Evolutionary conservation across 2,888 invertebrate species (phyloP).

Genomic region (Allacma fusca): DNA sequence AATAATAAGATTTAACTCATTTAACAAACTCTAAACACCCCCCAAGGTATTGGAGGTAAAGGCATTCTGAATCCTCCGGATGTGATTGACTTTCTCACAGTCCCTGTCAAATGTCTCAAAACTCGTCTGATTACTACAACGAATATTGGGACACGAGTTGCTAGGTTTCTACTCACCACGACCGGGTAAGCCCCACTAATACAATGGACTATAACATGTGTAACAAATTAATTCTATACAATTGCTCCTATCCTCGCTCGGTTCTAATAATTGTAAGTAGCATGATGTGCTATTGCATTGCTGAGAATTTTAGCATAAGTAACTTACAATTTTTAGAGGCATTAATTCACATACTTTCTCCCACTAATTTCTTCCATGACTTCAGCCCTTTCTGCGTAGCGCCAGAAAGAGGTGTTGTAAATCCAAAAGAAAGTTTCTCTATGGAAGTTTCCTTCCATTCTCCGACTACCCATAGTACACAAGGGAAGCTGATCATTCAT

Average conservation of each 20-base stretch:
- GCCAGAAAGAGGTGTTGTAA: slow-evolving; percentile 53
- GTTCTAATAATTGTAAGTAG: no score
- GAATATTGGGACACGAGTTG: slow-evolving; percentile 52
- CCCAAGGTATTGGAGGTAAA: slow-evolving; percentile 51
- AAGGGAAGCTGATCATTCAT: slow-evolving; percentile 52
- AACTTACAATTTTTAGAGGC: no score
- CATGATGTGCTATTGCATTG: no score
- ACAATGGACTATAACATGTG: no score
- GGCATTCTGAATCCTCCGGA: slow-evolving; percentile 56
- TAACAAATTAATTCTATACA: no score
- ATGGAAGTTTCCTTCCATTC: slow-evolving; percentile 52
- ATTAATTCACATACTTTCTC: no score
- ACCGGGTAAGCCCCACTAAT: slow-evolving; percentile 47
- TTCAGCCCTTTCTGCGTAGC: slow-evolving; percentile 52
- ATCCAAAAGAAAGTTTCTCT: slow-evolving; percentile 49
- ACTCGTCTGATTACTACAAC: slow-evolving; percentile 44
- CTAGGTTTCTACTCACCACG: slow-evolving; percentile 47
- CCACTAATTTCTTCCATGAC: background rate
- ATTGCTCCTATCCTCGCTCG: no score
- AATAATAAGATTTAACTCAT: no score
- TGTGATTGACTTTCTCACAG: slow-evolving; percentile 46
- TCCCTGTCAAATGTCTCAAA: slow-evolving; percentile 53
- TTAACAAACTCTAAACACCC: no score
- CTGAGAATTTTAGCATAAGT: no score
- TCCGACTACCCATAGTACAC: slow-evolving; percentile 15